Evolutionary conservation across 1,140 invertebrate species (phyloP).

Genomic region (Anastrepha obliqua): DNA sequence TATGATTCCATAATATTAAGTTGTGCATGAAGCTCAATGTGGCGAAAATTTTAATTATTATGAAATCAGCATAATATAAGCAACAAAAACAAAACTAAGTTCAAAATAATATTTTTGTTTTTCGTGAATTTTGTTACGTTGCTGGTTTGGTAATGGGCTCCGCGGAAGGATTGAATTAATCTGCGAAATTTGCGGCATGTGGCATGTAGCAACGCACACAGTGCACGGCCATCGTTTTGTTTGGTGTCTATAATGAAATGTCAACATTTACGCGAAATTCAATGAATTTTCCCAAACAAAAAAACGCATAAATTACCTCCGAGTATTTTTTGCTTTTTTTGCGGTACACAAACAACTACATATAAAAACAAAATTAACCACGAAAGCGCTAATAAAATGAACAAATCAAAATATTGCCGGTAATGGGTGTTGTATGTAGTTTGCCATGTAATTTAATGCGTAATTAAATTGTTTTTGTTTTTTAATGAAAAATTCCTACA

Average conservation of each 20-base stretch:
- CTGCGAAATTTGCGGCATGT: slow-evolving; percentile 6
- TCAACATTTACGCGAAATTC: slow-evolving; percentile 23
- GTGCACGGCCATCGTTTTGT: neutral
- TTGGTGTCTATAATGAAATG: slow-evolving; percentile 26
- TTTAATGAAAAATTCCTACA: neutral
- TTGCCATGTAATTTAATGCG: neutral
- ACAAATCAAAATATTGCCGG: neutral
- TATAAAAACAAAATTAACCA: neutral
- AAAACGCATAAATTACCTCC: slow-evolving; percentile 9
- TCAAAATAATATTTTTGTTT: too few species aligned
- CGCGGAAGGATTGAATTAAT: neutral
- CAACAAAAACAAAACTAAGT: neutral
- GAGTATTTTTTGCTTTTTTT: neutral
- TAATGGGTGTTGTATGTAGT: slow-evolving; percentile 10
- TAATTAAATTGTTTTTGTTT: neutral
- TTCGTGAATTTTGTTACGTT: neutral
- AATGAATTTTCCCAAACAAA: neutral
- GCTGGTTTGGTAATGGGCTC: neutral
- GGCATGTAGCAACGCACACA: neutral
- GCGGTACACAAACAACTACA: neutral
- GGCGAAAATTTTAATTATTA: neutral
- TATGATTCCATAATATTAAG: too few species aligned
- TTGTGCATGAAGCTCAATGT: neutral
- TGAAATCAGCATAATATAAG: neutral
- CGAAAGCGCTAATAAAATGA: neutral